Percentiles rank a stretch among this genome's conserved stretches.
Conservation (phyloP, 2,797 vertebrate genomes). For the Cossypha polioptera region DNA sequence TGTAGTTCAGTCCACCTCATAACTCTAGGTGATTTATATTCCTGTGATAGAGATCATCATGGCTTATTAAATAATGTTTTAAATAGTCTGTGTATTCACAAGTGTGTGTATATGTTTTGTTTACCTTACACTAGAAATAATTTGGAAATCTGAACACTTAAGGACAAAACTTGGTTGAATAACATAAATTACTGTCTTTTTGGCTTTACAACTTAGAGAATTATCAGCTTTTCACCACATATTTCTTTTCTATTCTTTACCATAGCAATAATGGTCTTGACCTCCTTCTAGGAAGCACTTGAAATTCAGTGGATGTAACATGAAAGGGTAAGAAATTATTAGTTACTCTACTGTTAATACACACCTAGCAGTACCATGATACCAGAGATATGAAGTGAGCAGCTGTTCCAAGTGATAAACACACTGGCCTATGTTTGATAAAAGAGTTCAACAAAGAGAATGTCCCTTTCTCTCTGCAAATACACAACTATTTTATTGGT, state of each 20-base stretch:
- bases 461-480: background rate
- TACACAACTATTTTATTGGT: background rate
- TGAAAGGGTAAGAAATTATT: background rate
- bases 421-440: background rate
- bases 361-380: background rate
- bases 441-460: background rate
- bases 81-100: background rate
- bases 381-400: background rate
- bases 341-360: background rate
- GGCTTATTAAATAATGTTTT: background rate
- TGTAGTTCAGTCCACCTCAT: background rate
- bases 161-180: background rate
- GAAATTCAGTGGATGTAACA: background rate
- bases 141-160: background rate
- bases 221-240: accelerated
- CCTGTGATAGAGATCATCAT: background rate
- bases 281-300: background rate
- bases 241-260: background rate
- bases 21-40: background rate
- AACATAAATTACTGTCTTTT: background rate
- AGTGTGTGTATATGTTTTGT: background rate
- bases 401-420: background rate
- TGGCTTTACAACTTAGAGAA: background rate
- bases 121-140: background rate
- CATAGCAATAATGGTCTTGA: background rate